Conservation (phyloP, 2,888 invertebrate genomes). For the Melanostoma mellinum region DNA sequence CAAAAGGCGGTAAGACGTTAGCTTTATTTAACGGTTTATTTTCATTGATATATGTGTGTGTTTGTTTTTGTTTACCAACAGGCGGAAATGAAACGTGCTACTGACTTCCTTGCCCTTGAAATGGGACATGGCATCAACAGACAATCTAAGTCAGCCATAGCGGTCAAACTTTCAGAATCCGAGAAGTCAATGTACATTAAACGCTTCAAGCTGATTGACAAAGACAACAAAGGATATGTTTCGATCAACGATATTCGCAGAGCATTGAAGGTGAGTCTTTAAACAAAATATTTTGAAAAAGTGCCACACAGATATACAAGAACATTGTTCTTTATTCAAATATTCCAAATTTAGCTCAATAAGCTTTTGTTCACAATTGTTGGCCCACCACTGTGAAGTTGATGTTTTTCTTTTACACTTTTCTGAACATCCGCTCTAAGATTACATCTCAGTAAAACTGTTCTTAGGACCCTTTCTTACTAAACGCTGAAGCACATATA, state of each 20-base stretch:
- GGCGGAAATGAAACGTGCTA: constrained; percentile 91
- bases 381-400: too few relatives aligned
- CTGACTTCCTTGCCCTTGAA: constrained; percentile 94
- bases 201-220: constrained; percentile 97
- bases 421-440: too few relatives aligned
- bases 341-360: too few relatives aligned
- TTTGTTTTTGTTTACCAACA: constrained; percentile 77
- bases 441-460: too few relatives aligned
- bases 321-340: too few relatives aligned
- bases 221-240: constrained; percentile 98
- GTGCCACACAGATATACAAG: too few relatives aligned
- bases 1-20: constrained; percentile 85
- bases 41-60: not conserved
- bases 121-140: constrained; percentile 98
- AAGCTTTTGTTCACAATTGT: too few relatives aligned
- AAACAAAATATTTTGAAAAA: not conserved
- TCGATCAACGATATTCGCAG: constrained; percentile 98
- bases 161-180: constrained; percentile 95
- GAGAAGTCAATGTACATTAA: constrained; percentile 97
- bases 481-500: too few relatives aligned
- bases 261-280: constrained; percentile 92
- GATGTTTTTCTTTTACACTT: too few relatives aligned
- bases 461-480: too few relatives aligned
- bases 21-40: not conserved
- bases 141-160: constrained; percentile 92